Evolutionary conservation across 2,113 vertebrate species (phyloP).

Genomic region (Pachyramphus minor): DNA sequence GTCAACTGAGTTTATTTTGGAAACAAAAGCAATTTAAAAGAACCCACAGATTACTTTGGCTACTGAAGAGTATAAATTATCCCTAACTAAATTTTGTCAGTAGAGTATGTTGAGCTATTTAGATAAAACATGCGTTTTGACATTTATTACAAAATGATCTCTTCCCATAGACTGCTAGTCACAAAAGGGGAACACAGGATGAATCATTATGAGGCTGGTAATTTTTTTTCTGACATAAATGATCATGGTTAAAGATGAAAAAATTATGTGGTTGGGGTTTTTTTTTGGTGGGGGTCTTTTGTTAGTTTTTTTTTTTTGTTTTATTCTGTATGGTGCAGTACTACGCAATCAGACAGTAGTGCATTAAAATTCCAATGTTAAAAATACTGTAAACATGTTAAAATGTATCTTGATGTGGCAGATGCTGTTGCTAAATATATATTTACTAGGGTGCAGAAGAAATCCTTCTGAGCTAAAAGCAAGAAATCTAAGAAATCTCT

Average conservation of each 20-base stretch:
- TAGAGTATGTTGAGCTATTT: constrained; percentile 65
- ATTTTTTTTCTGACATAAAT: constrained; percentile 55
- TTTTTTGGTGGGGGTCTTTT: neutral
- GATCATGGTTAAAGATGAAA: neutral
- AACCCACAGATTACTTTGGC: constrained; percentile 67
- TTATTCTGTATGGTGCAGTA: constrained; percentile 34
- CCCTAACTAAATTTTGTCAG: constrained; percentile 66
- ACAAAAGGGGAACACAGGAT: neutral
- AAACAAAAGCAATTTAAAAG: constrained; percentile 75
- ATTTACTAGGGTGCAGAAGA: neutral
- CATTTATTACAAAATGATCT: constrained; percentile 71
- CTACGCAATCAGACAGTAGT: constrained; percentile 24
- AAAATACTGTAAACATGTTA: constrained; percentile 32
- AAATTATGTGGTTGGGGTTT: neutral
- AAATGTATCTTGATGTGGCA: neutral
- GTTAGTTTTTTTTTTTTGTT: neutral
- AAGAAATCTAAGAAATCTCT: neutral
- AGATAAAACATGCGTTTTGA: constrained; percentile 71
- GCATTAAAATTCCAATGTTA: constrained; percentile 33
- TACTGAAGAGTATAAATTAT: constrained; percentile 69
- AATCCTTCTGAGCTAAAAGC: neutral
- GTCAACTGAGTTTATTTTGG: constrained; percentile 72
- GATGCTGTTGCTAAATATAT: constrained; percentile 21
- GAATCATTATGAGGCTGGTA: constrained; percentile 60
- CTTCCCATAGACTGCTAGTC: constrained; percentile 36